Conservation (phyloP, 2,797 vertebrate species). For the Sternotherus odoratus region DNA sequence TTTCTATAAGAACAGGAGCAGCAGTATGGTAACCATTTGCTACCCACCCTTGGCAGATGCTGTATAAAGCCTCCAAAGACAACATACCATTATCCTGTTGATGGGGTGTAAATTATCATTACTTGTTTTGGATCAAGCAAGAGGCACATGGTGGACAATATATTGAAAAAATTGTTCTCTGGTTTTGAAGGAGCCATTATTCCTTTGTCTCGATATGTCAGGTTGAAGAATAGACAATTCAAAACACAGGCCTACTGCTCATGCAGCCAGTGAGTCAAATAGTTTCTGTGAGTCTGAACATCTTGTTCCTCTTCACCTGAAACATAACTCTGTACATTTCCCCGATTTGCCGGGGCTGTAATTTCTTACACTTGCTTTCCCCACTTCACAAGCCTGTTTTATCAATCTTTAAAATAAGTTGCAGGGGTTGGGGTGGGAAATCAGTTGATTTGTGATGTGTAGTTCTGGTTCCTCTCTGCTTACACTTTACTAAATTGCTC, state of each 20-base stretch:
- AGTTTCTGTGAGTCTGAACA: background rate
- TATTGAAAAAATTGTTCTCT: background rate
- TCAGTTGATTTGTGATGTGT: background rate
- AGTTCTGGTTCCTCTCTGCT: slow-evolving; percentile 13
- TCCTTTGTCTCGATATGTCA: background rate
- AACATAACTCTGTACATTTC: background rate
- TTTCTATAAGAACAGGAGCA: background rate
- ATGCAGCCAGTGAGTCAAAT: background rate
- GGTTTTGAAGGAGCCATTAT: background rate
- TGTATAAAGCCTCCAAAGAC: background rate
- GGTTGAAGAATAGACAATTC: slow-evolving; percentile 18
- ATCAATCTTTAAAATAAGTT: slow-evolving; percentile 7
- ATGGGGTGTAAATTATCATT: background rate
- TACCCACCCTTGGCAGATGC: background rate
- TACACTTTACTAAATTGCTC: background rate
- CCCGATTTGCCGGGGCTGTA: background rate
- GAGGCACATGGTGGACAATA: background rate
- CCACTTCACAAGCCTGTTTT: background rate
- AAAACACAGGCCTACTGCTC: background rate
- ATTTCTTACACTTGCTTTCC: background rate
- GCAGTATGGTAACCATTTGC: background rate
- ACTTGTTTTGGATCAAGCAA: background rate
- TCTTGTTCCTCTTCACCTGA: slow-evolving; percentile 10
- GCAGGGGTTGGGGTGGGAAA: background rate
- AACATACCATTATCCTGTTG: background rate